Conservation (phyloP, 2,113 vertebrate species). For the Haemorhous mexicanus region DNA sequence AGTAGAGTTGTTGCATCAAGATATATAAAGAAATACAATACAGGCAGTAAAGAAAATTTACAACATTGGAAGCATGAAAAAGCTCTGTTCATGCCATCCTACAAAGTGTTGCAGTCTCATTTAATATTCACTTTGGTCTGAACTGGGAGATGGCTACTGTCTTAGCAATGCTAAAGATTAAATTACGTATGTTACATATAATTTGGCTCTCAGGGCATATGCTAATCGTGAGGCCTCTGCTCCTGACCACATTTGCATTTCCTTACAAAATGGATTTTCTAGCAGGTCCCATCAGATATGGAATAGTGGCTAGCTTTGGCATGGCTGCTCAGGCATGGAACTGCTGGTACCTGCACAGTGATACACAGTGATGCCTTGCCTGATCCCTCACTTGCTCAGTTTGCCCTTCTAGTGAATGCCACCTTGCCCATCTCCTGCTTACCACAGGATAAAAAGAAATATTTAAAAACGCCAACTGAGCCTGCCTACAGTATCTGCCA, state of each 20-base stretch:
- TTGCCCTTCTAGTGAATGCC: not conserved
- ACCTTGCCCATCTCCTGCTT: not conserved
- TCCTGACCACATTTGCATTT: not conserved
- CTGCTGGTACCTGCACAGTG: not conserved
- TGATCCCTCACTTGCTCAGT: not conserved
- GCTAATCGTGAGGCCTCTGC: not conserved
- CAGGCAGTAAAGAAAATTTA: not conserved
- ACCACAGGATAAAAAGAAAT: not conserved
- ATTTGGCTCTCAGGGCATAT: not conserved
- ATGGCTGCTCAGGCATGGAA: not conserved
- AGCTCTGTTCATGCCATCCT: not conserved
- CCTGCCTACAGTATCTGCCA: not conserved
- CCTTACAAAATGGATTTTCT: not conserved
- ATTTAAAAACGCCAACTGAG: not conserved
- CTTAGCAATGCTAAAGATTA: not conserved
- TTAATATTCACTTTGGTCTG: not conserved
- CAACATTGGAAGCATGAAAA: not conserved
- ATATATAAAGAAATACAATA: not conserved
- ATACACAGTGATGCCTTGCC: not conserved
- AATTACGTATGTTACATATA: not conserved
- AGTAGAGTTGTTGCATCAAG: not conserved
- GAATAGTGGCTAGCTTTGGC: not conserved
- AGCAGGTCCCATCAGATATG: not conserved
- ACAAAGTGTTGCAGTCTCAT: not conserved
- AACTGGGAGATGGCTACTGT: not conserved